Percentiles rank a stretch among this genome's conserved stretches.
Evolutionary conservation across 2,888 invertebrate species (phyloP).

Genomic region (Biston betularia): DNA sequence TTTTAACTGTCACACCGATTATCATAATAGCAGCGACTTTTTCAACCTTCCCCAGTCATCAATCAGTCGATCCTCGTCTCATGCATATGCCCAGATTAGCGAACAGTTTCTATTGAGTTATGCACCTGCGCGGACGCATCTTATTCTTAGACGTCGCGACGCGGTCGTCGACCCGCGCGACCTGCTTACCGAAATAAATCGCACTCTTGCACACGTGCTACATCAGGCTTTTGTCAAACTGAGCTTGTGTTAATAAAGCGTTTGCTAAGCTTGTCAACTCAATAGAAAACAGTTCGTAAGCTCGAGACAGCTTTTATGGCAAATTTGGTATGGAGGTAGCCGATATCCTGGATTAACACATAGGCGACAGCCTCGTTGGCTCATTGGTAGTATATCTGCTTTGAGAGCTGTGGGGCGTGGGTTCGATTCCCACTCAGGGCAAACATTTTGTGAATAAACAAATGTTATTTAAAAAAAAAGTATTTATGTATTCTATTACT

Average conservation of each 20-base stretch:
- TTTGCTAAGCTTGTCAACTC: slow-evolving; percentile 14
- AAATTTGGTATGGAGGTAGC: too few relatives aligned
- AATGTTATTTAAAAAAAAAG: too few relatives aligned
- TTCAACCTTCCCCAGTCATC: slow-evolving; percentile 32
- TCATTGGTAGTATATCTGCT: too few relatives aligned
- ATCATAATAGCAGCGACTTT: slow-evolving; percentile 39
- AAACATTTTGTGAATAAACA: too few relatives aligned
- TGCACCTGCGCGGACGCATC: slow-evolving; percentile 79
- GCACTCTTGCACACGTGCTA: slow-evolving; percentile 64
- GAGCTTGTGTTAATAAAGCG: slow-evolving; percentile 17
- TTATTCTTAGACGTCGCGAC: slow-evolving; percentile 81
- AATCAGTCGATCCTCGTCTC: slow-evolving; percentile 25
- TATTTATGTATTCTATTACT: too few relatives aligned
- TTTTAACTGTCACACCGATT: slow-evolving; percentile 45
- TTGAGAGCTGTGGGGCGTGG: too few relatives aligned
- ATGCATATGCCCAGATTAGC: slow-evolving; percentile 22
- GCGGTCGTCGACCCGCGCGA: slow-evolving; percentile 79
- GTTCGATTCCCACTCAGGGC: too few relatives aligned
- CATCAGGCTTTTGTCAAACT: slow-evolving; percentile 55
- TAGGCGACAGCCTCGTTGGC: too few relatives aligned
- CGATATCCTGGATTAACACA: too few relatives aligned
- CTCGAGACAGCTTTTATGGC: slow-evolving; percentile 7
- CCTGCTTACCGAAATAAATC: slow-evolving; percentile 83
- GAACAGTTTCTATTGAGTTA: slow-evolving; percentile 22
- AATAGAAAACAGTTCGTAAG: slow-evolving; percentile 15